Base-by-base conservation (phyloP, 2,797 vertebrate species). In the Gymnoscopelus braueri region DNA sequence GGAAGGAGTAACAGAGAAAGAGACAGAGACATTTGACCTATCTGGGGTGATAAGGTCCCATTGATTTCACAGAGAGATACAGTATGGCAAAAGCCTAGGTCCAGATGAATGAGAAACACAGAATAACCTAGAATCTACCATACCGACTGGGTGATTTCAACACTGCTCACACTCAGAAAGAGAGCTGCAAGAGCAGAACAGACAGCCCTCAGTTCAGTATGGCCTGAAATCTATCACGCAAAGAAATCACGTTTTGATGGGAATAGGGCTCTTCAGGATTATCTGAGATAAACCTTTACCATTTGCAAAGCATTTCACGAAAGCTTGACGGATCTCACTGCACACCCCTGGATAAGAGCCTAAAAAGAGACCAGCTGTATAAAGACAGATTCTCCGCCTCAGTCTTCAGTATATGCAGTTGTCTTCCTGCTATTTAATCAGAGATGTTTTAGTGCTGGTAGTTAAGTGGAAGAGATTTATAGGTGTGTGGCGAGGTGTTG, bases 381-480 rank as follows among this genome's bases (percentile, higher is more conserved):
- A 81, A 88, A 87, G 81, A 76, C 29, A 70, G 75, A 85, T 85
- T 32, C 77, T 73, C 75, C 78, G 77, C 78, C 84, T 81, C 77
- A 65, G 67, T 63, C 77, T 86, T 85, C 82, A 82, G 86, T 80
- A 79, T 60, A 78, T 83, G 76, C 68, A 90, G 79, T 88, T 87
- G 85, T 85, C 84, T 78, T 87, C 74, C 69, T 87, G 81, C 75
- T 83, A 88, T 87, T 89, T 91, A 85, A 89, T 89, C 83, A 84
- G 80, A 73, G 70, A 84, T 70, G 78, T 85, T 90, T 93, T 89
- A 91, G 85, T 89, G 85, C 82, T n/a, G 78, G 78, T 86, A 87
- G 85, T 91, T 92, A 88, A 89, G 72, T 75, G 65, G 52, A 63
- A 67, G 61, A 89, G 87, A 93, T 91, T 90, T 90, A 91, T 80